Percentiles rank a stretch among this genome's conserved stretches.
phyloP scores from a whole-genome alignment of 2,888 invertebrate genomes.

The Bursaphelenchus okinawaensis region DNA sequence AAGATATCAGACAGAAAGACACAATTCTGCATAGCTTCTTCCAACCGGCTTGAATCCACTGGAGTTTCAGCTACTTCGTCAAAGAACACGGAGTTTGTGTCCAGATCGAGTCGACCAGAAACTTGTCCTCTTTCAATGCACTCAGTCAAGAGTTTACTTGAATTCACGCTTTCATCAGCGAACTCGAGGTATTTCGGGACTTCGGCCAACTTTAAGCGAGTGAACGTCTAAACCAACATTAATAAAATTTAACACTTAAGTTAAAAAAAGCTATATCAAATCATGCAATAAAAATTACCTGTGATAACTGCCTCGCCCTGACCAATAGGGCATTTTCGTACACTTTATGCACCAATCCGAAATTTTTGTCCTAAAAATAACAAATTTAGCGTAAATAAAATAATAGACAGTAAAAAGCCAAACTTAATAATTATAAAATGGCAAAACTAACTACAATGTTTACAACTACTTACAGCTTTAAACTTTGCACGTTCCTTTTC shows the following conservation, averaged over 20 bases:
- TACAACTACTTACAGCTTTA: not conserved
- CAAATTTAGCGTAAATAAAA: too few species aligned
- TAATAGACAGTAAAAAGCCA: too few species aligned
- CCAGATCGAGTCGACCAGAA: slow-evolving; percentile 15
- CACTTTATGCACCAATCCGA: slow-evolving; percentile 17
- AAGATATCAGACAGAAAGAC: slow-evolving; percentile 8
- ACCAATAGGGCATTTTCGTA: slow-evolving; percentile 2
- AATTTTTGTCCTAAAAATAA: slow-evolving; percentile 21
- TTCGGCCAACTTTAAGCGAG: slow-evolving; percentile 19
- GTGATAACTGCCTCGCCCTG: slow-evolving; percentile 15
- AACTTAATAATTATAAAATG: too few species aligned
- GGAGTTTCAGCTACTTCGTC: slow-evolving; percentile 1
- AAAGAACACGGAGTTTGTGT: slow-evolving; percentile 17
- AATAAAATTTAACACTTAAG: not conserved
- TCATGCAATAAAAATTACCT: slow-evolving; percentile 23
- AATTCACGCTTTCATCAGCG: not conserved
- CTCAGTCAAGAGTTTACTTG: slow-evolving; percentile 6
- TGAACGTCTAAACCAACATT: slow-evolving; percentile 18
- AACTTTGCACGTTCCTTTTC: slow-evolving; percentile 15
- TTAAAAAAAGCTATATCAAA: not conserved
- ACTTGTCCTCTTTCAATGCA: slow-evolving; percentile 6
- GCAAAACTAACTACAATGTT: too few species aligned
- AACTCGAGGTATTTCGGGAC: not conserved
- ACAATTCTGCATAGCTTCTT: slow-evolving; percentile 15
- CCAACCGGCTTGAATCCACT: not conserved